Evolutionary conservation across 1,140 invertebrate species (phyloP), one percentile per base, ranked within the genome.

Genomic region (Euwallacea similis): DNA sequence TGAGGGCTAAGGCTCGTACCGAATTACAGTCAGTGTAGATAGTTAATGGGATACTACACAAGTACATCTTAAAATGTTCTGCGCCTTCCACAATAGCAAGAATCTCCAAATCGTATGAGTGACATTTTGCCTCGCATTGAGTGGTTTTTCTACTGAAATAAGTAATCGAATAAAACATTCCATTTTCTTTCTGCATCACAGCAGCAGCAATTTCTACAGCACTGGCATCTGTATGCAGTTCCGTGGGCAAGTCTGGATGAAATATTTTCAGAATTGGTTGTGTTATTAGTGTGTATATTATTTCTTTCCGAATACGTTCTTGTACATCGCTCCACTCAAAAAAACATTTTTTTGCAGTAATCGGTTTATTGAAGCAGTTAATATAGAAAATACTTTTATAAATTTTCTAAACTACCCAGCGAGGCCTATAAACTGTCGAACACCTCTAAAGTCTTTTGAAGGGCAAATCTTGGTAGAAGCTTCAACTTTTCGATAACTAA

Each of bases 21-120:
- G 53, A 42, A 16, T 76, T 71, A 73, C 81, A 79, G 73, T 83
- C 82, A 7, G 79, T 82, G 0, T 81, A 46, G 0, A 82, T 66
- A 44, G 55, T 80, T 66, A 82, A 83, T 15, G 71, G 50, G 7
- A 77, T 75, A 0, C 76, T 77, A 3, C 77, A 46, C 0, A 84
- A 50, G 69, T 83, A 84, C 0, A 78, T 55, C 33, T 50, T 16
- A 43, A 67, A 87, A 62, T 82, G 77, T 75, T 84, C 81, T 0
- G 82, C 77, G 0, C 16, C 65, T 41, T 64, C 16, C 42, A 62
- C 58, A 9, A 33, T 33, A 33, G 21, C 21, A 33, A 33, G 21
- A 33, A 4, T 33, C 21, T 33, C 21, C 21, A 33, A 9, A 42
- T 69, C 71, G 55, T 80, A 81, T 0, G 58, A 50, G 13, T 42